A percentile compares a stretch with the other conserved stretches of the same genome.
Conservation (phyloP, 2,797 vertebrate genomes). For the Silurus aristotelis region DNA sequence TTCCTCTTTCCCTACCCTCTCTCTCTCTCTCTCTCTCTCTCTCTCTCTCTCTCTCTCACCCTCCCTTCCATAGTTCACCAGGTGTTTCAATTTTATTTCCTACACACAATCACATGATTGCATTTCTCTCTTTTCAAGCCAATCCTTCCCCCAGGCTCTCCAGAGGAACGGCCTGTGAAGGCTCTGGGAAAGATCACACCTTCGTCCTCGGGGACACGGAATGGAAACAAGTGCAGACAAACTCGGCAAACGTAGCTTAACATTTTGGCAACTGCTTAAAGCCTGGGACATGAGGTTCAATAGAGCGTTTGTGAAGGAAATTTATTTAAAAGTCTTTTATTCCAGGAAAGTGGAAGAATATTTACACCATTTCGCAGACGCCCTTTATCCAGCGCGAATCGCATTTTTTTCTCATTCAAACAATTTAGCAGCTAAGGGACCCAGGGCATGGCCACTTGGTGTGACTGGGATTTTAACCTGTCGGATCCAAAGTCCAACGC, state of each 20-base stretch:
- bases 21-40: neutral
- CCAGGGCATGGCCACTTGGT: too few species aligned
- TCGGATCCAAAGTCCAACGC: too few species aligned
- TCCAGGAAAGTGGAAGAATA: too few species aligned
- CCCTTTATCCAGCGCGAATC: too few species aligned
- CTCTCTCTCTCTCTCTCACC: constrained; percentile 5
- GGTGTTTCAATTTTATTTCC: constrained; percentile 65
- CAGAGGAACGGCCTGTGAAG: constrained; percentile 59
- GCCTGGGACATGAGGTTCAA: neutral
- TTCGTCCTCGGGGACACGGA: constrained; percentile 49
- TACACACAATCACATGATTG: constrained; percentile 63
- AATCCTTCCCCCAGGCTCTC: constrained; percentile 58
- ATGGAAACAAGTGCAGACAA: constrained; percentile 27
- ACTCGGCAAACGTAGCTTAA: constrained; percentile 20
- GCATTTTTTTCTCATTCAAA: too few species aligned
- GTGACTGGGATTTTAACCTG: too few species aligned
- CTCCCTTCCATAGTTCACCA: constrained; percentile 55
- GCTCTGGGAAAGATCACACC: constrained; percentile 61
- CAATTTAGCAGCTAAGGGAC: too few species aligned
- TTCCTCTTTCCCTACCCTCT: neutral
- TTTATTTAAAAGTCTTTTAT: neutral
- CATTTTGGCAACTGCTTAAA: neutral
- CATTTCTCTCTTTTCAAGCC: constrained; percentile 51
- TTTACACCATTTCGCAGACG: too few species aligned
- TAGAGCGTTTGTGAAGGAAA: neutral